phyloP scores from a whole-genome alignment of 1,140 invertebrate genomes.

The Danaus melanippus region DNA sequence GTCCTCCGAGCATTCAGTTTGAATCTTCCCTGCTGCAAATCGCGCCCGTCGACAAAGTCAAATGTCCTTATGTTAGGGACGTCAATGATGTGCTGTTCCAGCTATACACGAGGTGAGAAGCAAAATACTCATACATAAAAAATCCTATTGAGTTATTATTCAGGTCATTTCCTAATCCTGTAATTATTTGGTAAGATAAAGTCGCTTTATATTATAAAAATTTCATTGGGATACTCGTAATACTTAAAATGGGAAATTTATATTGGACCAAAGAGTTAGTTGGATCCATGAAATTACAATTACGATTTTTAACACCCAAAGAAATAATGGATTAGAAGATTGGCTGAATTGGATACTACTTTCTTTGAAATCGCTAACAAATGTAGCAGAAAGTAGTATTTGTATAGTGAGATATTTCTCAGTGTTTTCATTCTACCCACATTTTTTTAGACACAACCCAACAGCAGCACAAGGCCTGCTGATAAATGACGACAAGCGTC shows the following conservation, averaged over 20 bases:
- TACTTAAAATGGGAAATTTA: too few species aligned
- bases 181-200: too few species aligned
- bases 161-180: neutral
- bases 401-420: too few species aligned
- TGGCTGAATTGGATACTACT: too few species aligned
- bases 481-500: slow-evolving; percentile 66
- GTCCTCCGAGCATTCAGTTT: slow-evolving; percentile 68
- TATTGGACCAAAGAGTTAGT: too few species aligned
- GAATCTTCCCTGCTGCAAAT: slow-evolving; percentile 70
- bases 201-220: too few species aligned
- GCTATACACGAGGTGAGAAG: slow-evolving; percentile 68
- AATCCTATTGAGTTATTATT: neutral
- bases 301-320: too few species aligned
- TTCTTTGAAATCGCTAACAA: slow-evolving; percentile 71
- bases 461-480: slow-evolving; percentile 52
- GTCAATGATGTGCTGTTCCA: slow-evolving; percentile 64
- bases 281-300: too few species aligned
- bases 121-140: too few species aligned
- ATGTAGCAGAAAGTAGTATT: too few species aligned
- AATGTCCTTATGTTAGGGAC: slow-evolving; percentile 68
- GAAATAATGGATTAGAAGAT: too few species aligned
- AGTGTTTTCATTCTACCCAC: slow-evolving; percentile 4
- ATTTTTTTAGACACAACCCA: slow-evolving; percentile 68
- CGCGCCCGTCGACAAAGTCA: slow-evolving; percentile 68
- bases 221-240: too few species aligned